Conservation (phyloP, 2,797 vertebrate species). For the Champsocephalus esox region DNA sequence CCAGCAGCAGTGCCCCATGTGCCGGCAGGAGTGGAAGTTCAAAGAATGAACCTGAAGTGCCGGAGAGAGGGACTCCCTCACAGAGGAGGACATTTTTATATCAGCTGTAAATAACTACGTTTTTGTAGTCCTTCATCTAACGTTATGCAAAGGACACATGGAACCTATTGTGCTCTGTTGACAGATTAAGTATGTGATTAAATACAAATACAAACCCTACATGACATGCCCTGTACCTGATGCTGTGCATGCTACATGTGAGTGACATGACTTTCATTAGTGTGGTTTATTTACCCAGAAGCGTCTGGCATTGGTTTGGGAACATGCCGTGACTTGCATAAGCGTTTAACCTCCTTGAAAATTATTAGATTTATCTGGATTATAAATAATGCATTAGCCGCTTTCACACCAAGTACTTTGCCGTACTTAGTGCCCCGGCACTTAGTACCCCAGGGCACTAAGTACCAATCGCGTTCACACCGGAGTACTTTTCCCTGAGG, state of each 20-base stretch:
- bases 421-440: too few species aligned
- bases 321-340: too few species aligned
- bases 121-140: constrained; percentile 40
- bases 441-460: too few species aligned
- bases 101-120: constrained; percentile 47
- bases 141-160: background rate
- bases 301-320: background rate
- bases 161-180: background rate
- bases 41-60: constrained; percentile 86
- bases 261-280: constrained; percentile 14
- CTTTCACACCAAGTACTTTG: too few species aligned
- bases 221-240: background rate
- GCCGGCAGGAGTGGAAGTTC: constrained; percentile 98
- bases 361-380: too few species aligned
- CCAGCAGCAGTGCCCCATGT: constrained; percentile 99
- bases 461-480: too few species aligned
- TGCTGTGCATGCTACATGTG: background rate
- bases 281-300: constrained; percentile 13
- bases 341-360: too few species aligned
- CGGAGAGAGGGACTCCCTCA: constrained; percentile 1
- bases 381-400: too few species aligned
- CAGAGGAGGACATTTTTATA: constrained; percentile 18
- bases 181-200: constrained; percentile 21
- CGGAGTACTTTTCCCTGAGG: too few species aligned
- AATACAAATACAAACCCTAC: constrained; percentile 20